Conservation (phyloP, 2,888 invertebrate genomes). For the Tipula helvola region DNA sequence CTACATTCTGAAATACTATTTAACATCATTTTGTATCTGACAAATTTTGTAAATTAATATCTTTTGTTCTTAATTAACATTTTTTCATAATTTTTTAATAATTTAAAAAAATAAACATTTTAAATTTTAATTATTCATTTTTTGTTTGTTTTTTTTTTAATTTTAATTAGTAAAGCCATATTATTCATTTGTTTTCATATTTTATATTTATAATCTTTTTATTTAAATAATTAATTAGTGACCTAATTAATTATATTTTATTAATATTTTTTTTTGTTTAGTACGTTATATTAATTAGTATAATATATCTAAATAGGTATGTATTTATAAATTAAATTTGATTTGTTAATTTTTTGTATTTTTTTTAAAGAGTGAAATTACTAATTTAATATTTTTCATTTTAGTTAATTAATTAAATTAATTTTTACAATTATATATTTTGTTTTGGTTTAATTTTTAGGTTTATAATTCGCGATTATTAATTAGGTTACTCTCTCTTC, state of each 20-base stretch:
- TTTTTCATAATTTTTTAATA: background rate
- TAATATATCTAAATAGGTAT: background rate
- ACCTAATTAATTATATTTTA: background rate
- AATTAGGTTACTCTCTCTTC: background rate
- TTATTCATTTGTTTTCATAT: background rate
- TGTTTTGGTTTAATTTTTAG: background rate
- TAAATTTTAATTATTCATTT: background rate
- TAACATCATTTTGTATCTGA: background rate
- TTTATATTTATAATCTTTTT: background rate
- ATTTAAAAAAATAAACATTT: background rate
- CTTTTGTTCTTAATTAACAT: background rate
- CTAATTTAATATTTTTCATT: background rate
- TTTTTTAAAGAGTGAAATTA: background rate
- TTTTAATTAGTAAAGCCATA: slow-evolving; percentile 4
- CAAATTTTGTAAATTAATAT: background rate
- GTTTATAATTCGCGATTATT: background rate
- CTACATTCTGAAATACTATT: too few species aligned
- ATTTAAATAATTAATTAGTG: background rate
- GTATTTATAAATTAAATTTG: background rate
- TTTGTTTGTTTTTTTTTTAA: background rate
- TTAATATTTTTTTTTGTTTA: background rate
- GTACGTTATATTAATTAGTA: background rate
- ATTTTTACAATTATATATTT: background rate
- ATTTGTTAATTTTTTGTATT: background rate
- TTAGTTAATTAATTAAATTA: background rate